These are phyloP conservation scores for Natator depressus DNA, from an alignment of 2,113 vertebrate species.

Conservation along the genomic window DNA sequence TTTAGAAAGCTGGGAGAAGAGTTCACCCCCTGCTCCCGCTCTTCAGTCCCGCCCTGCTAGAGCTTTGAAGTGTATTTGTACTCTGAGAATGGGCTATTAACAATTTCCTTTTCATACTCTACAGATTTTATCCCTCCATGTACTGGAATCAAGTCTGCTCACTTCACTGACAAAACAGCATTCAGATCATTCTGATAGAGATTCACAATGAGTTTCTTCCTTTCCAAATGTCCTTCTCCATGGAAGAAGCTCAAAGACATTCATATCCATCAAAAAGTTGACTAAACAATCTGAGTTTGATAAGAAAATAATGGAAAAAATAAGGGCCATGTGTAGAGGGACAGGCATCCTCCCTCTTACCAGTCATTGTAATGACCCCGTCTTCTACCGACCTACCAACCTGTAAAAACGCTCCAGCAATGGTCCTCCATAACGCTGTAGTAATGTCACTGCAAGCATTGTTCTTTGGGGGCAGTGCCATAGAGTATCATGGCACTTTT, in stretches of 20 bases:
- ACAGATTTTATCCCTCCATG: not conserved
- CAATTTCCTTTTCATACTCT: not conserved
- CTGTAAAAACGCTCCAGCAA: fast-evolving
- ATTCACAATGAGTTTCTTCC: not conserved
- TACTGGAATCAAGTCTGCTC: not conserved
- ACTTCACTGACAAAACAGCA: fast-evolving
- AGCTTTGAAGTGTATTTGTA: not conserved
- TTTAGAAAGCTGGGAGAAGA: not conserved
- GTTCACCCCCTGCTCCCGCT: not conserved
- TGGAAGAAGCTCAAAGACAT: not conserved
- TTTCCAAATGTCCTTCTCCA: not conserved
- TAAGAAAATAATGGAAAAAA: not conserved
- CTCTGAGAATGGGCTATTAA: not conserved
- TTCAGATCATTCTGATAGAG: not conserved
- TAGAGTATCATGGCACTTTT: not conserved
- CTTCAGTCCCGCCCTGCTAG: not conserved
- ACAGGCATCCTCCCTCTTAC: not conserved
- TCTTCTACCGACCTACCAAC: not conserved
- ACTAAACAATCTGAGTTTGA: not conserved
- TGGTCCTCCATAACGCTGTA: not conserved
- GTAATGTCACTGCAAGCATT: not conserved
- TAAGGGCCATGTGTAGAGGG: not conserved
- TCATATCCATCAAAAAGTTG: not conserved
- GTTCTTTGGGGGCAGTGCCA: not conserved
- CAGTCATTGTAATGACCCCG: not conserved